phyloP scores from a whole-genome alignment of 2,113 vertebrate genomes.

The Apteryx owenii region DNA sequence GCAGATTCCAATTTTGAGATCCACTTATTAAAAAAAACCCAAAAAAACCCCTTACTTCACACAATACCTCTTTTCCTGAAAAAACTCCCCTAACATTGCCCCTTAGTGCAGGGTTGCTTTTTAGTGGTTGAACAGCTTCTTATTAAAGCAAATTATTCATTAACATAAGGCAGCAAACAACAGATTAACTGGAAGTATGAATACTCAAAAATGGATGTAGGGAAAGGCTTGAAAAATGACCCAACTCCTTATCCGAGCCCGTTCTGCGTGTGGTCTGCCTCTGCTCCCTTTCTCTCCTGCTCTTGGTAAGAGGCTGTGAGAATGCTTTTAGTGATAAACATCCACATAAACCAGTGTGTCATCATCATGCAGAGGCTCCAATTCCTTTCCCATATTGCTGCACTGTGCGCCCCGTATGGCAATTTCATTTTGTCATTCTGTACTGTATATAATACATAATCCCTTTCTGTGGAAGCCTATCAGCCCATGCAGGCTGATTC shows the following conservation, averaged over 20 bases:
- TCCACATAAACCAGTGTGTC: not conserved
- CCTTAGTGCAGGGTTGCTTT: not conserved
- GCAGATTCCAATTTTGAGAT: not conserved
- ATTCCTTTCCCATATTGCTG: conserved; percentile 1
- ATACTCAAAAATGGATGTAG: not conserved
- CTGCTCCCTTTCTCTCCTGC: conserved; percentile 22
- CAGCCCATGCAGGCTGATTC: not conserved
- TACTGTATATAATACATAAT: not conserved
- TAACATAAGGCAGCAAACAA: not conserved
- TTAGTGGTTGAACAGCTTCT: not conserved
- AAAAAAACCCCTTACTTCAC: not conserved
- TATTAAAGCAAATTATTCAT: conserved; percentile 9
- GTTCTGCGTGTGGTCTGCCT: conserved; percentile 27
- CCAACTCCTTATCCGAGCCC: not conserved
- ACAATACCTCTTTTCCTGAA: not conserved
- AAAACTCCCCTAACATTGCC: not conserved
- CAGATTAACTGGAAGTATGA: conserved; percentile 1
- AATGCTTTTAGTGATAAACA: conserved; percentile 25
- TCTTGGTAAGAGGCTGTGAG: conserved; percentile 16
- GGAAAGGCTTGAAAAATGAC: conserved; percentile 20
- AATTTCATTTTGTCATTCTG: conserved; percentile 30
- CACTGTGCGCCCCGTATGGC: not conserved
- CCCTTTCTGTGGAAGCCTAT: conserved; percentile 20
- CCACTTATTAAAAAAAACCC: not conserved
- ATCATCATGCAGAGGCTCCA: not conserved